A percentile compares a stretch with the other conserved stretches of the same genome.
phyloP scores from a whole-genome alignment of 1,140 invertebrate genomes.

The Procambarus clarkii region DNA sequence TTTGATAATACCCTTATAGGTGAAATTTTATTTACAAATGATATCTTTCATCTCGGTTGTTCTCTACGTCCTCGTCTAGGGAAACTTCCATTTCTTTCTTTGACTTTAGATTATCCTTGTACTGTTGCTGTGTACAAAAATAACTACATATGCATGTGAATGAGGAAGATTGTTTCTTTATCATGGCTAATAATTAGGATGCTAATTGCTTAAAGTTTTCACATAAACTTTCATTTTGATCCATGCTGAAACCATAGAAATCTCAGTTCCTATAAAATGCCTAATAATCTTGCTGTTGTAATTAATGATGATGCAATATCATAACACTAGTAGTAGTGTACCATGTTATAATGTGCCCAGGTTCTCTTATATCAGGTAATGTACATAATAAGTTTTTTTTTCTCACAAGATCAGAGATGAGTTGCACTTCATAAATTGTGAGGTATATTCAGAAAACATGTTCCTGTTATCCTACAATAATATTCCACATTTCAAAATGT shows the following conservation, averaged over 20 bases:
- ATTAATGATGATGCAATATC: not conserved
- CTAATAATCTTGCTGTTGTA: not conserved
- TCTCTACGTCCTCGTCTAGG: no score
- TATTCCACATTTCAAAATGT: not conserved
- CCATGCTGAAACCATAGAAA: not conserved
- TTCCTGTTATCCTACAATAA: not conserved
- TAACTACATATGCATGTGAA: no score
- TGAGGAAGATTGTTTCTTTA: no score
- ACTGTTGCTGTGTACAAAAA: no score
- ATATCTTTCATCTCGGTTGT: no score
- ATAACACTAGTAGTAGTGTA: not conserved
- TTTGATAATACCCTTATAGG: no score
- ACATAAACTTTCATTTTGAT: not conserved
- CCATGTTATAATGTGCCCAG: not conserved
- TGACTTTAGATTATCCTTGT: no score
- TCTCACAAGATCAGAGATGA: not conserved
- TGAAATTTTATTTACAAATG: no score
- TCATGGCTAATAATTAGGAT: not conserved
- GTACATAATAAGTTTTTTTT: not conserved
- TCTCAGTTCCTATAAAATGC: not conserved
- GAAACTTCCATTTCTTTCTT: no score
- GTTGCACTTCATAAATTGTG: not conserved
- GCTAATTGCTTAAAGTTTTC: not conserved
- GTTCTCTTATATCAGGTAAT: not conserved
- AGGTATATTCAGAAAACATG: not conserved